Evolutionary conservation across 37 sponge, comb jelly and placozoan genomes (phyloP), one percentile per base, ranked within the genome.

Genomic region (Eunapius fragilis): DNA sequence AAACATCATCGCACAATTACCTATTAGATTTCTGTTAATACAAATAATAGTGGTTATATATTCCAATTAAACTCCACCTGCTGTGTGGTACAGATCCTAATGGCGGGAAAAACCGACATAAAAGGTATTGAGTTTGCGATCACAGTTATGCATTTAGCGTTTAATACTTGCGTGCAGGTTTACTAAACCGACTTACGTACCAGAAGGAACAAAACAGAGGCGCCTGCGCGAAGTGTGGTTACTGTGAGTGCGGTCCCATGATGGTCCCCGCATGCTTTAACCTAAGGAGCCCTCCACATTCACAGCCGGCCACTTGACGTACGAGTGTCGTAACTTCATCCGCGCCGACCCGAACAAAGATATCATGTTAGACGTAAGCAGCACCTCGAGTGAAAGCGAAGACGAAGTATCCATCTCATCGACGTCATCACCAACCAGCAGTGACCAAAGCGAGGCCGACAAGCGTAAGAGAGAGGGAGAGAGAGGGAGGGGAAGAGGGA

Each of bases 241-340:
- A 88, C 71, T 83, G 94, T 93, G 72, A 89, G 94, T 47, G 37
- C 0, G 7, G 31, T 76, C 37, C 24, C 10, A 11, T 32, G 19
- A 27, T 35, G 19, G 41, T 41, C 41, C 41, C 41, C 0, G 34
- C 38, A 27, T 77, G 34, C 37, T 77, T 27, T 37, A n/a, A 26
- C 36, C 67, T 58, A 25, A 2, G 35, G 12, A 31, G 68, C 26
- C 67, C 4, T 80, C 68, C 17, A 7, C 69, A 58, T 80, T 37
- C 77, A 30, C 84, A 96, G 96, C 91, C 88, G 96, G 96, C 25
- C 96, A 96, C 74, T 75, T 96, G 67, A 96, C 96, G 9, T 96
- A 82, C 76, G 91, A 96, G 77, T 96, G 96, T 76, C 93, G 96
- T 69, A 96, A 96, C 83, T 93, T 96, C 58, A 84, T 93, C 19